phyloP scores from a whole-genome alignment of 2,888 invertebrate genomes.

The Schrankia costaestrigalis region DNA sequence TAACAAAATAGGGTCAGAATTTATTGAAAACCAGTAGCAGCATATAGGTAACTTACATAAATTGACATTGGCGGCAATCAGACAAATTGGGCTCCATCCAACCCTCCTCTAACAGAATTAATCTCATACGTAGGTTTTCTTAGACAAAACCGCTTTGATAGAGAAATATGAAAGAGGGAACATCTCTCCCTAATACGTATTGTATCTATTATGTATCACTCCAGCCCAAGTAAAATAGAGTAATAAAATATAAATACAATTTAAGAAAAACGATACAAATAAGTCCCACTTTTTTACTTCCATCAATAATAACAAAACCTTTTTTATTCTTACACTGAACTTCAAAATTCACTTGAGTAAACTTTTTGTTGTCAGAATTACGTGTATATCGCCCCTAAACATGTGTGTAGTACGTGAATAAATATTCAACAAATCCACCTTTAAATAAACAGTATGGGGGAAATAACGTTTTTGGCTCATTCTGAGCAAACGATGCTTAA shows the following conservation, averaged over 20 bases:
- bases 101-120: slow-evolving; percentile 74
- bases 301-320: slow-evolving; percentile 10
- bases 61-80: slow-evolving; percentile 78
- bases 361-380: slow-evolving; percentile 26
- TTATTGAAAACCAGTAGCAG: slow-evolving; percentile 70
- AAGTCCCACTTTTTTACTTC: no score
- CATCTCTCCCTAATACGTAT: slow-evolving; percentile 37
- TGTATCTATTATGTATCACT: slow-evolving; percentile 38
- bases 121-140: slow-evolving; percentile 77
- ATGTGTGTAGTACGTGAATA: slow-evolving; percentile 64
- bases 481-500: slow-evolving; percentile 76
- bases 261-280: no score
- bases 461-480: slow-evolving; percentile 73
- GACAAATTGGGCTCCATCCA: slow-evolving; percentile 80
- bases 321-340: slow-evolving; percentile 12
- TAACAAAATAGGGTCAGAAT: slow-evolving; percentile 74
- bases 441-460: slow-evolving; percentile 76
- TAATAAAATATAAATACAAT: slow-evolving; percentile 1
- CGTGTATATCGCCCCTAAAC: slow-evolving; percentile 37
- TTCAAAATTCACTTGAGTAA: slow-evolving; percentile 22
- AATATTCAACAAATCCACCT: slow-evolving; percentile 78
- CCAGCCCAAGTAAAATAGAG: slow-evolving; percentile 19
- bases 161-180: slow-evolving; percentile 51
- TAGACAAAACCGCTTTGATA: slow-evolving; percentile 68
- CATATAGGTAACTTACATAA: slow-evolving; percentile 70